Evolutionary conservation across 2,113 vertebrate genomes (phyloP).

Genomic region (Gobius niger): DNA sequence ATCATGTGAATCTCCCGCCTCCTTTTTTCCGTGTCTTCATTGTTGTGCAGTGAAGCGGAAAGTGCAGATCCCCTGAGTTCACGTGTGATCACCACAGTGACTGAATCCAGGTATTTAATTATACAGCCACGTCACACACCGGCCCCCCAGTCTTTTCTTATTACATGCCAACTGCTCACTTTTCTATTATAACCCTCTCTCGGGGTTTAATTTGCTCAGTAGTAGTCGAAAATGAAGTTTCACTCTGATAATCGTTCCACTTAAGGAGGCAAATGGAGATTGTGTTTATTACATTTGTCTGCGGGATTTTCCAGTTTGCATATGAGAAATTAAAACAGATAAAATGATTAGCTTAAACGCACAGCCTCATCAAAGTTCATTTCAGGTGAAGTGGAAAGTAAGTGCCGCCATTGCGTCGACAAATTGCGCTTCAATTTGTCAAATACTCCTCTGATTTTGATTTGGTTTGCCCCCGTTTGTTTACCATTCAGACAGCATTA

Average conservation of each 20-base stretch:
- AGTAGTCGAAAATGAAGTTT: neutral
- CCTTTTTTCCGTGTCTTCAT: conserved; percentile 2
- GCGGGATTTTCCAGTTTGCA: neutral
- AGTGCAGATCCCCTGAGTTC: conserved; percentile 36
- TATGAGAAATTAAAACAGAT: conserved; percentile 15
- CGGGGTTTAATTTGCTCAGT: neutral
- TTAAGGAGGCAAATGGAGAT: conserved; percentile 4
- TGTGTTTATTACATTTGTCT: conserved; percentile 1
- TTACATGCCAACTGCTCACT: neutral
- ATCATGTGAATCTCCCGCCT: conserved; percentile 31
- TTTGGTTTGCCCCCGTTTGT: conserved; percentile 56
- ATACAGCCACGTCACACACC: neutral
- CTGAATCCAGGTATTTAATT: conserved; percentile 48
- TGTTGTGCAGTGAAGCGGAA: conserved; percentile 34
- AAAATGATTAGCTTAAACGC: conserved; percentile 2
- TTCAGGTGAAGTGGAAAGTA: conserved; percentile 19
- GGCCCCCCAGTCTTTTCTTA: neutral
- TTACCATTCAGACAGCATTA: conserved; percentile 73
- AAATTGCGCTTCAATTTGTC: conserved; percentile 41
- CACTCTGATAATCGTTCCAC: neutral
- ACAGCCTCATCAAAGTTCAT: conserved; percentile 17
- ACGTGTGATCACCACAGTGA: conserved; percentile 29
- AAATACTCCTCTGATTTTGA: conserved; percentile 47
- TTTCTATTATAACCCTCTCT: neutral
- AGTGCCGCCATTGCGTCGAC: conserved; percentile 8